Base-by-base conservation (phyloP, 2,113 vertebrate genomes). In the Agapornis roseicollis region DNA sequence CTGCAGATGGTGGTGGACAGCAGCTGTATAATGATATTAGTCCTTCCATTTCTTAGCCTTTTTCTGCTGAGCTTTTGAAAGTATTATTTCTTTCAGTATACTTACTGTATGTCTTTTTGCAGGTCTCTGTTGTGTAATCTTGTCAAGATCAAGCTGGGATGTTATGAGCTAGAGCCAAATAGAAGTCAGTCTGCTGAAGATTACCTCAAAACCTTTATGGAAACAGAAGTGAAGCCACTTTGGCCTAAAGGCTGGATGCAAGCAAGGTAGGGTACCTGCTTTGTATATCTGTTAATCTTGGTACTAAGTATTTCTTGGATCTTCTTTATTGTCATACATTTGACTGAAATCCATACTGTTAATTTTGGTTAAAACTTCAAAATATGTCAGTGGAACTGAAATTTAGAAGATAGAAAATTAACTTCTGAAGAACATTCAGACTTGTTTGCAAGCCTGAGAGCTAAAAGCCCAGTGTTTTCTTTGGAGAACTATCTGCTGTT, bases 191-290 rank as follows among this genome's bases (percentile, higher is more conserved):
- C 99, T 96, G 98, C 98, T 44, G 99, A 99, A 97, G 99, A 99
- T 97, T 99, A 99, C 98, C 99, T 99, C 97, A 99, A 99, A 97
- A 98, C 98, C 88, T 99, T 99, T 97, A 99, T 99, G 99, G 99
- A 99, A 98, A 98, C 99, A 4, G 99, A 99, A 93, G 99, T 99
- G 55, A 99, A 99, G 94, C 99, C 98, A 76, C 98, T 99, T 79
- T 99, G 99, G 99, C 99, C 99, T 66, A 99, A 99, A 97, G 99
- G 99, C 85, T 99, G 99, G 99, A 99, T 99, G 99, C 99, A 99
- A 97, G 98, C 98, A 97, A 99, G 99, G 99, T 99, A 97, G 95
- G 96, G 95, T 70, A 73, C 13, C 11, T 50, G 31, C 31, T 89
- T 50, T 68, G 28, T 52, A 1, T 50, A 31, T 66, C 10, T 72